These are phyloP conservation scores for Channallabes apus DNA, from an alignment of 2,797 vertebrate genomes.

Conservation along the genomic window DNA sequence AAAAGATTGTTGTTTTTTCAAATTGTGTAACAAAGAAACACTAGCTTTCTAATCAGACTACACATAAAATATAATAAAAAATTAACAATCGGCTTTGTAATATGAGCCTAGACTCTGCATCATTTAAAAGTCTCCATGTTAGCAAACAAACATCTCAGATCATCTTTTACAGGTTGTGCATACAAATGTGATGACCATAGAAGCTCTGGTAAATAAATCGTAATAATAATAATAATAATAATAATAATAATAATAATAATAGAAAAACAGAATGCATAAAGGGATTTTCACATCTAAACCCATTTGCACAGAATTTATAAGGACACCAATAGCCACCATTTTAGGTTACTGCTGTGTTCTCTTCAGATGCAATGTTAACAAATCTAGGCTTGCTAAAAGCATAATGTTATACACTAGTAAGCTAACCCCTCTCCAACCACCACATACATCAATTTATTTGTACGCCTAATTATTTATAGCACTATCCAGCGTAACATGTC, in stretches of 20 bases:
- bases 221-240: not conserved
- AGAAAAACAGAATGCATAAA: not conserved
- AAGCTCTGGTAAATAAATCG: not conserved
- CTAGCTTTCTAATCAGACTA: not conserved
- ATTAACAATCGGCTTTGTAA: conserved; percentile 10
- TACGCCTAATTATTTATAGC: conserved; percentile 46
- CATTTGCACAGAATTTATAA: not conserved
- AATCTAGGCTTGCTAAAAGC: not conserved
- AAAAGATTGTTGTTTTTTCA: not conserved
- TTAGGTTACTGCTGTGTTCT: not conserved
- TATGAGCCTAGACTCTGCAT: not conserved
- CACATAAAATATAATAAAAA: not conserved
- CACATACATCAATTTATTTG: conserved; percentile 23
- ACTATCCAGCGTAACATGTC: conserved; percentile 35
- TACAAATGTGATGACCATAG: conserved; percentile 1
- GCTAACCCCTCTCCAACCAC: not conserved
- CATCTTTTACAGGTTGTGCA: not conserved
- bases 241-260: conserved; percentile 2
- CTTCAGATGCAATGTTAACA: conserved; percentile 1
- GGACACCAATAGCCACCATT: not conserved
- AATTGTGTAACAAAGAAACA: not conserved
- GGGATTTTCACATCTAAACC: not conserved
- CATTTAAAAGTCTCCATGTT: not conserved
- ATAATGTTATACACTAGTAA: conserved; percentile 13
- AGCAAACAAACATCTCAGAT: conserved; percentile 6